phyloP scores from a whole-genome alignment of 2,888 invertebrate genomes.

The Pharmacophagus antenor region DNA sequence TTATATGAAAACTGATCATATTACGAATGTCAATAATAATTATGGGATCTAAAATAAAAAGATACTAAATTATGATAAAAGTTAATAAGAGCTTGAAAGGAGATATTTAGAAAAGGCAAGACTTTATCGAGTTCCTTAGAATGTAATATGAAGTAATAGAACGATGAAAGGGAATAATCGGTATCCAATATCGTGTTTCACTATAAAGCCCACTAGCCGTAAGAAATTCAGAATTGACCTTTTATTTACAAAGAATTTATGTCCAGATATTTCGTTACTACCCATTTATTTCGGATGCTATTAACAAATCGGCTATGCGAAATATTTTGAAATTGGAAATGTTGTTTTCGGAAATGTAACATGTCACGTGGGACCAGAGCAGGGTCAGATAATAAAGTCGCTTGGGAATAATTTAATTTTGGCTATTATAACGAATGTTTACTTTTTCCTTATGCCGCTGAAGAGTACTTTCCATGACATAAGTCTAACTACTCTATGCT shows the following conservation, averaged over 20 bases:
- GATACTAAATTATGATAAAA: not conserved
- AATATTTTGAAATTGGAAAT: too few species aligned
- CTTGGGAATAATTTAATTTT: too few species aligned
- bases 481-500: too few species aligned
- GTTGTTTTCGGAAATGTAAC: not conserved
- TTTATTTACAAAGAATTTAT: slow-evolving; percentile 2
- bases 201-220: not conserved
- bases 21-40: not conserved
- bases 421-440: too few species aligned
- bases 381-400: too few species aligned
- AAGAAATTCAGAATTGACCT: slow-evolving; percentile 2
- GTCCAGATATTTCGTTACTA: not conserved
- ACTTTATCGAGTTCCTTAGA: slow-evolving; percentile 3
- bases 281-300: not conserved
- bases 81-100: not conserved
- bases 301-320: not conserved
- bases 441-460: too few species aligned
- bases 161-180: slow-evolving; percentile 1
- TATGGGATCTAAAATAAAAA: not conserved
- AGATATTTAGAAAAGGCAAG: slow-evolving; percentile 2
- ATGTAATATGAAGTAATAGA: slow-evolving; percentile 2
- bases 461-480: too few species aligned
- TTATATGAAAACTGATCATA: too few species aligned
- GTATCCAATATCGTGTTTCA: slow-evolving; percentile 4
- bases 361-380: too few species aligned